Conservation (phyloP, 2,797 vertebrate species). For the Acipenser transmontanus region DNA sequence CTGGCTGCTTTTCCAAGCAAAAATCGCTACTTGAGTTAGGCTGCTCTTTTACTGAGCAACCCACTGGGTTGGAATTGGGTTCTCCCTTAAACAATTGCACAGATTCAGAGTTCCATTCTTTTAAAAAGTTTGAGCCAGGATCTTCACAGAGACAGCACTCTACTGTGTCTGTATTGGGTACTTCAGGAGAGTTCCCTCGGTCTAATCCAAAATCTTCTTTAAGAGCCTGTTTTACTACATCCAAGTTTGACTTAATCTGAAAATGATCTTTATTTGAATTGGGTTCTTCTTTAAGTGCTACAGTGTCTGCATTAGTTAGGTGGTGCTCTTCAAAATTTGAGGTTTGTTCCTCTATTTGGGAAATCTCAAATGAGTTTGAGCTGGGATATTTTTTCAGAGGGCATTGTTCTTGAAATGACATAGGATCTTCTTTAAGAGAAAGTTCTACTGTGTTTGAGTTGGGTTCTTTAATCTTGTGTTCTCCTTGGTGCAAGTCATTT, state of each 20-base stretch:
- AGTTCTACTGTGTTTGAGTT: too few species aligned
- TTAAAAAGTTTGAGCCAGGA: slow-evolving; percentile 43
- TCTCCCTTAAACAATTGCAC: slow-evolving; percentile 32
- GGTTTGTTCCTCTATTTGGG: too few species aligned
- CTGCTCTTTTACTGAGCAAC: slow-evolving; percentile 19
- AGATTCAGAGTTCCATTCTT: slow-evolving; percentile 38
- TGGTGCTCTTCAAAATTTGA: too few species aligned
- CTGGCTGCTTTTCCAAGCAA: background rate
- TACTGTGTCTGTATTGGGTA: slow-evolving; percentile 38
- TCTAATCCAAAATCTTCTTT: slow-evolving; percentile 24
- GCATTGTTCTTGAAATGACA: too few species aligned
- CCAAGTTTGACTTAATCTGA: background rate
- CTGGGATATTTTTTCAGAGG: too few species aligned
- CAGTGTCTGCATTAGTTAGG: too few species aligned
- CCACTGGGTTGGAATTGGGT: slow-evolving; percentile 22
- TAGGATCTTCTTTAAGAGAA: too few species aligned
- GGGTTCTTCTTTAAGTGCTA: too few species aligned
- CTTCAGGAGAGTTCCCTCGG: slow-evolving; percentile 39
- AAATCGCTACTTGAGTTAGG: background rate
- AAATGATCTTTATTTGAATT: background rate
- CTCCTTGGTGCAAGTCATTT: too few species aligned
- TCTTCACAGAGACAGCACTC: slow-evolving; percentile 49
- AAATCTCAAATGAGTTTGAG: too few species aligned
- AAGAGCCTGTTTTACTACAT: background rate
- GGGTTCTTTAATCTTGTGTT: too few species aligned